A percentile compares a stretch with the other conserved stretches of the same genome.
Conservation (phyloP, 2,888 invertebrate species). For the Xestia ashworthii region DNA sequence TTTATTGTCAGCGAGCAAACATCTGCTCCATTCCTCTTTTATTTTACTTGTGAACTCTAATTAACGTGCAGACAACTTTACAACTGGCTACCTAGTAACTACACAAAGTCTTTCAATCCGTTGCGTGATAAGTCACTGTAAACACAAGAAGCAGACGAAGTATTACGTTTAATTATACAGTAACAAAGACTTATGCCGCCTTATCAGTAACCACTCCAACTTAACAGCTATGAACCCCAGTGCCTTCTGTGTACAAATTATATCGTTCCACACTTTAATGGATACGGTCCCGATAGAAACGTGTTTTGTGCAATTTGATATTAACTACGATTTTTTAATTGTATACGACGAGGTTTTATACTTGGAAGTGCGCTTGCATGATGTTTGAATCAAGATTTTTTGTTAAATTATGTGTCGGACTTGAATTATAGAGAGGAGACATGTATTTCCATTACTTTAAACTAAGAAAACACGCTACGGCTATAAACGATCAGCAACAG, state of each 20-base stretch:
- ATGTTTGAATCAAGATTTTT: slow-evolving; percentile 46
- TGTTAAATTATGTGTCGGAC: not conserved
- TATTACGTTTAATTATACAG: slow-evolving; percentile 86
- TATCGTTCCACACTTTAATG: slow-evolving; percentile 74
- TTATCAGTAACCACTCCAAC: slow-evolving; percentile 74
- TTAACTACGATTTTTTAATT: slow-evolving; percentile 65
- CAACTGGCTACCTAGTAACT: slow-evolving; percentile 55
- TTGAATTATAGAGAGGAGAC: slow-evolving; percentile 14
- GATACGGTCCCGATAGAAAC: slow-evolving; percentile 62
- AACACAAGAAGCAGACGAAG: slow-evolving; percentile 79
- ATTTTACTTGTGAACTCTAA: slow-evolving; percentile 50
- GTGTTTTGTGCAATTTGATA: slow-evolving; percentile 69
- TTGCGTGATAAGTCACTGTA: slow-evolving; percentile 84
- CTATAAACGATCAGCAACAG: not conserved
- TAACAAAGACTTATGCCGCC: slow-evolving; percentile 77
- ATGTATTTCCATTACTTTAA: slow-evolving; percentile 1
- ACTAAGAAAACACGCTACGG: not conserved
- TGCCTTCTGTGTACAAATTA: slow-evolving; percentile 71
- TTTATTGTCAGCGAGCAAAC: slow-evolving; percentile 37
- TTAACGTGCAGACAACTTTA: slow-evolving; percentile 59
- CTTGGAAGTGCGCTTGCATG: slow-evolving; percentile 58
- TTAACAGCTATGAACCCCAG: slow-evolving; percentile 69
- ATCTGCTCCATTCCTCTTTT: slow-evolving; percentile 30
- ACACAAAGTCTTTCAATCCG: slow-evolving; percentile 65
- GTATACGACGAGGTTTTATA: slow-evolving; percentile 33